phyloP scores from a whole-genome alignment of 2,113 vertebrate species.

The Malaclemys terrapin region DNA sequence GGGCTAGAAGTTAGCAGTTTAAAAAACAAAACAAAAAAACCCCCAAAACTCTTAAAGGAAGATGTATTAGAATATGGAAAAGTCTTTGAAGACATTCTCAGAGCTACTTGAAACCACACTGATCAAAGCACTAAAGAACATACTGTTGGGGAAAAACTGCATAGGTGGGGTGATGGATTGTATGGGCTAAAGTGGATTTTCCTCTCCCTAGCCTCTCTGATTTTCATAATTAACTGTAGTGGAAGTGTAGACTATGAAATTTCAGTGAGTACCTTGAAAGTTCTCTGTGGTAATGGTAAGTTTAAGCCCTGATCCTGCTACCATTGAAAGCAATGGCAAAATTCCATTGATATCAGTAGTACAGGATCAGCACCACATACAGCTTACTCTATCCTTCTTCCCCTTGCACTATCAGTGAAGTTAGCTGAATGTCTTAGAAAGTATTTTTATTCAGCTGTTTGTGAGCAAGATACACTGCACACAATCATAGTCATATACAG shows the following conservation, averaged over 20 bases:
- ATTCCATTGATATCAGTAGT: rapidly evolving
- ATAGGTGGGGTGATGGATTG: no score
- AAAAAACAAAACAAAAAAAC: no score
- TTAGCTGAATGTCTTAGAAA: neutral
- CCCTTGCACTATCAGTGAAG: neutral
- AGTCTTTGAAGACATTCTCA: no score
- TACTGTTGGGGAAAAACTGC: no score
- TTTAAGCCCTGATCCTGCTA: neutral
- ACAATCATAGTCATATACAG: no score
- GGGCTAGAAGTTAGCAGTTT: no score
- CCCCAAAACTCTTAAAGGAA: no score
- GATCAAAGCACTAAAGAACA: no score
- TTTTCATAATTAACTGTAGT: neutral
- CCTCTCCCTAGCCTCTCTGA: neutral
- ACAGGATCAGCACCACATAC: neutral
- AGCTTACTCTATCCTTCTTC: rapidly evolving
- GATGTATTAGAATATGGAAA: no score
- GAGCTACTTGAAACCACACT: no score
- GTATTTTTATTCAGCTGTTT: neutral
- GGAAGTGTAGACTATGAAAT: neutral
- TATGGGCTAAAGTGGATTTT: neutral
- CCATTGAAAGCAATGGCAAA: rapidly evolving
- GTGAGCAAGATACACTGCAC: neutral
- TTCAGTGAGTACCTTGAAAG: neutral
- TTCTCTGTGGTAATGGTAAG: rapidly evolving